Conservation (phyloP, 2,888 invertebrate genomes). For the Drosophila silvestris region DNA sequence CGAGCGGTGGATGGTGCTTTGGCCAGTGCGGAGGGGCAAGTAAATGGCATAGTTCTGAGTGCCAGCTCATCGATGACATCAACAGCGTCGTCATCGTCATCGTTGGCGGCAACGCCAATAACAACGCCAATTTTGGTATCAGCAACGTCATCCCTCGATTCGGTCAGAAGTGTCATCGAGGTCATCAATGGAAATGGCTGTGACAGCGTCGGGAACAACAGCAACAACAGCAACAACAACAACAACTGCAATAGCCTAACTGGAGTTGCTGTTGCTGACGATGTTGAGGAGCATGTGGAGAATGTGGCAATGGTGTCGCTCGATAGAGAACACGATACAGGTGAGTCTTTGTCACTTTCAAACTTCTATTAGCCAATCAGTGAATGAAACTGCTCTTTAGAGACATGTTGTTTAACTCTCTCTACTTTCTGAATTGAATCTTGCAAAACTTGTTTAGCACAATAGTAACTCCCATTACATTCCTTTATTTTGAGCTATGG, state of each 20-base stretch:
- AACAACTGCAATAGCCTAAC: conserved; percentile 11
- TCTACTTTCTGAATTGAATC: too few species aligned
- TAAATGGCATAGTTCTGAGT: conserved; percentile 46
- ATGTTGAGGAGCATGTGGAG: conserved; percentile 35
- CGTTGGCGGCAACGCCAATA: conserved; percentile 58
- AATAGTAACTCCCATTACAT: neutral
- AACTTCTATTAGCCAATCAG: neutral
- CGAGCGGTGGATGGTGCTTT: conserved; percentile 40
- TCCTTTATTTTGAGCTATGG: neutral
- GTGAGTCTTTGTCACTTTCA: conserved; percentile 53
- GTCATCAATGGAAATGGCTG: conserved; percentile 52
- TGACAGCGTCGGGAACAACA: conserved; percentile 32
- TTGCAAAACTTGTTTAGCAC: neutral
- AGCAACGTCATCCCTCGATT: conserved; percentile 80
- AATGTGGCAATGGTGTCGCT: conserved; percentile 61
- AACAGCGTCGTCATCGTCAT: conserved; percentile 57
- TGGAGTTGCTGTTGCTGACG: conserved; percentile 12
- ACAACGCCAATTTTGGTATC: conserved; percentile 77
- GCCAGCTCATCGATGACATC: conserved; percentile 61
- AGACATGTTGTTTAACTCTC: neutral
- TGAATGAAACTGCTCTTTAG: neutral
- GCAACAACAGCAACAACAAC: conserved; percentile 11
- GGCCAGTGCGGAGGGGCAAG: neutral
- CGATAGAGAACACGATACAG: conserved; percentile 71
- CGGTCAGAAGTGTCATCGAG: conserved; percentile 76